Conservation (phyloP, 2,113 vertebrate genomes). For the Piprites chloris region DNA sequence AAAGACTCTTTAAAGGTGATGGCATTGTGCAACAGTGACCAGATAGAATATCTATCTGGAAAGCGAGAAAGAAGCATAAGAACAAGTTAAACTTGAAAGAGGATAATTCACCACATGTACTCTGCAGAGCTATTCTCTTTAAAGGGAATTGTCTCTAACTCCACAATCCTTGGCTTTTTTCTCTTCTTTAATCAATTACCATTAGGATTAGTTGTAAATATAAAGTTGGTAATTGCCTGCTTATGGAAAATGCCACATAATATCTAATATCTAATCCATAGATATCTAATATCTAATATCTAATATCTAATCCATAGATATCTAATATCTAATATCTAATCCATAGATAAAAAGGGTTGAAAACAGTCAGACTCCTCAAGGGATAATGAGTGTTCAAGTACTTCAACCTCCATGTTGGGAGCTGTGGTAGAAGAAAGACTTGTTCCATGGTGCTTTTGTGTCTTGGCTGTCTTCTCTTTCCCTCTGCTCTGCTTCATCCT, state of each 20-base stretch:
- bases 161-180: background rate
- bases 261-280: background rate
- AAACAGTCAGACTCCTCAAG: background rate
- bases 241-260: background rate
- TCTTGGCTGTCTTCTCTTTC: background rate
- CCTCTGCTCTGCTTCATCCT: background rate
- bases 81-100: background rate
- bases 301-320: background rate
- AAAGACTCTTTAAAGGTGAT: background rate
- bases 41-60: background rate
- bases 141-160: background rate
- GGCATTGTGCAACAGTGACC: background rate
- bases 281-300: too few species aligned
- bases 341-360: background rate
- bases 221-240: background rate
- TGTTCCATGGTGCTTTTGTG: background rate
- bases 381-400: background rate
- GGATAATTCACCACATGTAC: background rate
- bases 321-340: too few species aligned
- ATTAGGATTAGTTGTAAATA: background rate
- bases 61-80: background rate
- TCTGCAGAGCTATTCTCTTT: background rate
- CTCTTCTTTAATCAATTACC: background rate
- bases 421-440: background rate
- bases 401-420: background rate